A percentile compares a stretch with the other conserved stretches of the same genome.
These are phyloP conservation scores for Conus canariensis DNA, from an alignment of 2,888 invertebrate genomes.

Conservation along the genomic window DNA sequence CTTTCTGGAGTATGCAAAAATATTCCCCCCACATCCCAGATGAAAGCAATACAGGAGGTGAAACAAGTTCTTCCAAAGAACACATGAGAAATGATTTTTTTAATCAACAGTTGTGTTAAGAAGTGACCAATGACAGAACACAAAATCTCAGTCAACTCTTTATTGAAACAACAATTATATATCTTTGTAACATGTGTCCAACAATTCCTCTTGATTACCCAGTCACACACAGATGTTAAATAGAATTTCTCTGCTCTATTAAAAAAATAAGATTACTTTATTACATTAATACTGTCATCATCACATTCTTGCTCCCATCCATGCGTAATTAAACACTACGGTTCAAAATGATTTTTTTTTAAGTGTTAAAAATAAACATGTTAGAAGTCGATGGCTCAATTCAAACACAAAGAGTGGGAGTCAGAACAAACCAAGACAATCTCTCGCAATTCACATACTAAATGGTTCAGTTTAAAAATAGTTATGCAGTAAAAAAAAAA, in stretches of 20 bases:
- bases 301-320: background rate
- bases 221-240: background rate
- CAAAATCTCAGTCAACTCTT: background rate
- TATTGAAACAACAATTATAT: background rate
- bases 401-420: too few species aligned
- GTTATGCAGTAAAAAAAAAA: too few species aligned
- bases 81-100: too few species aligned
- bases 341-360: background rate
- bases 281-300: background rate
- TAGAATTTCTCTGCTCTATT: background rate
- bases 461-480: too few species aligned
- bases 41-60: too few species aligned
- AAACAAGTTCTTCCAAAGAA: too few species aligned
- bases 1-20: too few species aligned
- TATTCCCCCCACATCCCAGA: too few species aligned
- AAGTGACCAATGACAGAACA: background rate
- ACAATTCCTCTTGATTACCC: background rate
- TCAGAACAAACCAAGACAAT: too few species aligned
- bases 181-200: conserved; percentile 1
- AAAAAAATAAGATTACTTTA: background rate
- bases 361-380: background rate
- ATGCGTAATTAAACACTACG: background rate
- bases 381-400: background rate
- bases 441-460: too few species aligned
- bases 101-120: too few species aligned